Percentiles rank a stretch among this genome's conserved stretches.
phyloP scores from a whole-genome alignment of 2,888 invertebrate genomes.

The Actias luna region DNA sequence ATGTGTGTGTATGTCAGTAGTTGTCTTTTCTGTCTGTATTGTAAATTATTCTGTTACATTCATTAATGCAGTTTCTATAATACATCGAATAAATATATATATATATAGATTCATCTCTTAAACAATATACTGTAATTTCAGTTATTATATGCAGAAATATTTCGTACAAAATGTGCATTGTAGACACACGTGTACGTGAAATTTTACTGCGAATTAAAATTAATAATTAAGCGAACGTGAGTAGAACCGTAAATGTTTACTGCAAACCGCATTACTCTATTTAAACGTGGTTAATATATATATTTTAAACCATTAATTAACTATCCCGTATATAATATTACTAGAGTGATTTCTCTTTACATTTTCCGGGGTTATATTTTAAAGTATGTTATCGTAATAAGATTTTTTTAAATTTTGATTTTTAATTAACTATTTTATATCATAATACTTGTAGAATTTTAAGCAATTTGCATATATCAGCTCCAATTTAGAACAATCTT shows the following conservation, averaged over 20 bases:
- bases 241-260: not conserved
- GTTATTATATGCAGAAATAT: not conserved
- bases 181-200: not conserved
- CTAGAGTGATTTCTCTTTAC: not conserved
- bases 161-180: not conserved
- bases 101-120: too few relatives aligned
- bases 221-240: not conserved
- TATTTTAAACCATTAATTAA: constrained; percentile 2
- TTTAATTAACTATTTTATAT: not conserved
- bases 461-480: too few relatives aligned
- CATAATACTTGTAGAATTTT: not conserved
- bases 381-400: not conserved
- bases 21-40: too few relatives aligned
- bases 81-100: too few relatives aligned
- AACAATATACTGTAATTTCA: not conserved
- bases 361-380: not conserved
- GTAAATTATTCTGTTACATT: too few relatives aligned
- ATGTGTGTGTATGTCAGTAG: too few relatives aligned
- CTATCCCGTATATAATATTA: not conserved
- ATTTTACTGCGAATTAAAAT: constrained; percentile 6
- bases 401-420: too few relatives aligned
- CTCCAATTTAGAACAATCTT: too few relatives aligned
- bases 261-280: not conserved
- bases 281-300: not conserved
- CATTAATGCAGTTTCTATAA: too few relatives aligned